These are phyloP conservation scores for Holothuria glaberrima DNA, from an alignment of 35 echinoderm and acorn worm species.

Conservation along the genomic window DNA sequence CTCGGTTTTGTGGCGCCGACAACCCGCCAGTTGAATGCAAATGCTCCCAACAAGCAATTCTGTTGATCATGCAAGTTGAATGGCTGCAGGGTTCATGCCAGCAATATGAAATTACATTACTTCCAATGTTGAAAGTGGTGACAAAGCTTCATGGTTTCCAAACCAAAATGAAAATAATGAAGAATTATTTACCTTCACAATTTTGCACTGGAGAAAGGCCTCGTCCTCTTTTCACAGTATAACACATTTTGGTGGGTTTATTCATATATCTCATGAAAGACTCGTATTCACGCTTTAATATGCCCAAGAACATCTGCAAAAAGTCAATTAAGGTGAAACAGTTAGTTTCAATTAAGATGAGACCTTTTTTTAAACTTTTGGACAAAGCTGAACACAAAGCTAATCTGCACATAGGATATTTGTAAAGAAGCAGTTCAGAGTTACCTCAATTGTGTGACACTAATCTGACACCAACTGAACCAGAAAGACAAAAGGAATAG, in stretches of 20 bases:
- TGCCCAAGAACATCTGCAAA: constrained; percentile 74
- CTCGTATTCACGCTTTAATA: constrained; percentile 71
- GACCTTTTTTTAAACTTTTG: background rate
- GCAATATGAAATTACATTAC: no score
- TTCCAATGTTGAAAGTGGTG: background rate
- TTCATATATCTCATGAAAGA: constrained; percentile 55
- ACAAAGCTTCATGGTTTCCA: background rate
- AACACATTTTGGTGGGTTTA: constrained; percentile 76
- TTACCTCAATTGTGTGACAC: no score
- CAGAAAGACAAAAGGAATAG: no score
- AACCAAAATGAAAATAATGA: background rate
- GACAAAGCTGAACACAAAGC: background rate
- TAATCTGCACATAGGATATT: background rate
- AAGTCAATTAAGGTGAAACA: background rate
- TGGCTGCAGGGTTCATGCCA: no score
- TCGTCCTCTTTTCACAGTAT: constrained; percentile 80
- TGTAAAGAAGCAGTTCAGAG: background rate
- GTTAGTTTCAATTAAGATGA: no score
- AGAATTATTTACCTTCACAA: constrained; percentile 84
- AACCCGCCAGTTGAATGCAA: no score
- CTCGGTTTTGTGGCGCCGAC: no score
- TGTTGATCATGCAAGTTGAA: no score
- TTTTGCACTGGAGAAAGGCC: constrained; percentile 73
- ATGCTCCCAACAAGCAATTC: no score
- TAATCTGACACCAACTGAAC: no score